Conservation (phyloP, 1,140 invertebrate species). For the Rhyzopertha dominica region DNA sequence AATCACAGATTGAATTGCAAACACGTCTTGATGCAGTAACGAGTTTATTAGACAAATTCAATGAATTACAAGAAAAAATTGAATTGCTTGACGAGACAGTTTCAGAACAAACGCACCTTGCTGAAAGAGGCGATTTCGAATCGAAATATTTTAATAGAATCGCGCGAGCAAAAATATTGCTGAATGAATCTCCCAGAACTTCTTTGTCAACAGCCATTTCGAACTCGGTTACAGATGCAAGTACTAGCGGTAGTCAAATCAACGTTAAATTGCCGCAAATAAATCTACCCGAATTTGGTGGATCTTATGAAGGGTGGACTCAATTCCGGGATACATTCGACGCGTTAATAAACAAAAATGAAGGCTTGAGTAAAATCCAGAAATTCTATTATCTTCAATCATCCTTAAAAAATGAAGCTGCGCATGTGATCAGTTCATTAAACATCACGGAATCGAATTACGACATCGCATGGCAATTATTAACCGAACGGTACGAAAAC, state of each 20-base stretch:
- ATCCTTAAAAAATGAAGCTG: conserved; percentile 25
- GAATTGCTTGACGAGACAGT: too few species aligned
- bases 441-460: conserved; percentile 8
- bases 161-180: neutral
- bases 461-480: conserved; percentile 7
- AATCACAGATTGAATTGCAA: neutral
- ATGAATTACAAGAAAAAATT: conserved; percentile 8
- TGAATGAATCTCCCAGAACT: too few species aligned
- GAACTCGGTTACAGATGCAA: conserved; percentile 1
- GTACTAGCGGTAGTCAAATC: neutral
- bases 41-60: conserved; percentile 2
- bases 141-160: conserved; percentile 8
- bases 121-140: conserved; percentile 9
- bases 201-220: conserved; percentile 6
- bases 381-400: conserved; percentile 33
- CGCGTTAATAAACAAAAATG: conserved; percentile 32
- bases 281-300: conserved; percentile 29
- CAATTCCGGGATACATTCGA: conserved; percentile 35
- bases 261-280: conserved; percentile 3
- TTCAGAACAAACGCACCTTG: neutral
- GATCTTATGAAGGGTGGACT: conserved; percentile 33
- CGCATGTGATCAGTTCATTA: conserved; percentile 19
- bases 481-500: conserved; percentile 14
- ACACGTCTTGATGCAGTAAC: conserved; percentile 1
- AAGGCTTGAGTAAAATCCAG: conserved; percentile 22